Conservation (phyloP, 92 coral and sea anemone species). For the Epizoanthus fatuus region DNA sequence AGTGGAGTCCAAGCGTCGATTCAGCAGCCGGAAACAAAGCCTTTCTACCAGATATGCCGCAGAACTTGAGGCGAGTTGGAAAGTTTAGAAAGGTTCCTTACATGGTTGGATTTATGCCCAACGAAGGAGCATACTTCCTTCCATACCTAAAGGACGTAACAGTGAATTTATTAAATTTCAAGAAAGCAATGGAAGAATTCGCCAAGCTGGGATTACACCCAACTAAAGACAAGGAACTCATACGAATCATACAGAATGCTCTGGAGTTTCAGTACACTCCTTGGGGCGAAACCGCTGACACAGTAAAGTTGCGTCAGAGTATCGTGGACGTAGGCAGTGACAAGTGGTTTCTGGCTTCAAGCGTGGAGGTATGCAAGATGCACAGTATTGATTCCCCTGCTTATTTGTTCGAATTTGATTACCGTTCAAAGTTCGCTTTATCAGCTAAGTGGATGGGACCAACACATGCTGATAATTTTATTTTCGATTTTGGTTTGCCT, state of each 20-base stretch:
- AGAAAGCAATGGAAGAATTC: neutral
- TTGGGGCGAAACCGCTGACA: too few species aligned
- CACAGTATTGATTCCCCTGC: too few species aligned
- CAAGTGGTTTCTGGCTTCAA: too few species aligned
- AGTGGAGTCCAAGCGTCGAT: neutral
- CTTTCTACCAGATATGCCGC: neutral
- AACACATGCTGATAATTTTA: too few species aligned
- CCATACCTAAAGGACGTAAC: neutral
- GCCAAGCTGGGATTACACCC: neutral
- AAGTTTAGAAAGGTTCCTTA: neutral
- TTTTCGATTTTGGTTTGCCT: too few species aligned
- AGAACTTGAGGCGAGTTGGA: neutral
- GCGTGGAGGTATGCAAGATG: too few species aligned
- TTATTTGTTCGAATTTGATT: too few species aligned
- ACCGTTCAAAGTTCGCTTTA: too few species aligned
- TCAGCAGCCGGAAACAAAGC: neutral
- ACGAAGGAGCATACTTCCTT: neutral
- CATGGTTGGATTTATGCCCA: neutral
- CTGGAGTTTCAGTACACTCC: neutral
- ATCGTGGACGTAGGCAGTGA: too few species aligned
- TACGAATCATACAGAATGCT: neutral
- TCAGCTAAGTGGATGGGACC: too few species aligned
- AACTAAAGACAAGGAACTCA: neutral
- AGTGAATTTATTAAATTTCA: neutral
- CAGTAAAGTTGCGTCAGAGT: too few species aligned